phyloP scores from a whole-genome alignment of 2,113 vertebrate species.

The Myotis yumanensis region DNA sequence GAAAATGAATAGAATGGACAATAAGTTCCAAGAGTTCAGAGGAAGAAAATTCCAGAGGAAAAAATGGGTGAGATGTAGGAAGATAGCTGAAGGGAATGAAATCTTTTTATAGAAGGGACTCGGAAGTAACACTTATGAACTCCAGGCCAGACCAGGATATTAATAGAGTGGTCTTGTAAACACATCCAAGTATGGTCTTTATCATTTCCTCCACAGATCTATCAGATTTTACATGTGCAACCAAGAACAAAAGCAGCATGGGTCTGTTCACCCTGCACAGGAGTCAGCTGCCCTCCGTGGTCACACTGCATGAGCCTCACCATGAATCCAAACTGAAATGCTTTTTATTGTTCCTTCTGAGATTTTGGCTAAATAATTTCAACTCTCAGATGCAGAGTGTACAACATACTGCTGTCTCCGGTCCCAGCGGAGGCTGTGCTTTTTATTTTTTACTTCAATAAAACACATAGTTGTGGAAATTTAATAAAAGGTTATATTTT shows the following conservation, averaged over 20 bases:
- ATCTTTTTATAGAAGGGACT: neutral
- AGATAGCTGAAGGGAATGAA: neutral
- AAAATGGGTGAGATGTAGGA: neutral
- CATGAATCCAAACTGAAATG: neutral
- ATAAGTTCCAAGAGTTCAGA: neutral
- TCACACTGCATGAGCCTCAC: neutral
- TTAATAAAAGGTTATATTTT: neutral
- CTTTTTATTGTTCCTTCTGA: neutral
- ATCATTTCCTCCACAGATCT: neutral
- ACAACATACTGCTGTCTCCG: neutral
- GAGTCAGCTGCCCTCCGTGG: neutral
- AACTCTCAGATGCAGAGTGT: neutral
- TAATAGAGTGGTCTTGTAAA: neutral
- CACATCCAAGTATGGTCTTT: neutral
- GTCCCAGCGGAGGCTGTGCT: neutral
- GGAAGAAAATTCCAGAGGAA: neutral
- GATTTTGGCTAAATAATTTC: conserved; percentile 13
- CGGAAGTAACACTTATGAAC: neutral
- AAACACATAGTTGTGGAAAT: neutral
- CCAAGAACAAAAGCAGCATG: neutral
- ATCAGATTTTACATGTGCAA: neutral
- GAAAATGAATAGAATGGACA: neutral
- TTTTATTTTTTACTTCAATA: neutral
- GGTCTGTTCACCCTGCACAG: neutral
- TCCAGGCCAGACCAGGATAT: neutral